Evolutionary conservation across 2,888 invertebrate species (phyloP).

Genomic region (Noctuana brunneofusca): DNA sequence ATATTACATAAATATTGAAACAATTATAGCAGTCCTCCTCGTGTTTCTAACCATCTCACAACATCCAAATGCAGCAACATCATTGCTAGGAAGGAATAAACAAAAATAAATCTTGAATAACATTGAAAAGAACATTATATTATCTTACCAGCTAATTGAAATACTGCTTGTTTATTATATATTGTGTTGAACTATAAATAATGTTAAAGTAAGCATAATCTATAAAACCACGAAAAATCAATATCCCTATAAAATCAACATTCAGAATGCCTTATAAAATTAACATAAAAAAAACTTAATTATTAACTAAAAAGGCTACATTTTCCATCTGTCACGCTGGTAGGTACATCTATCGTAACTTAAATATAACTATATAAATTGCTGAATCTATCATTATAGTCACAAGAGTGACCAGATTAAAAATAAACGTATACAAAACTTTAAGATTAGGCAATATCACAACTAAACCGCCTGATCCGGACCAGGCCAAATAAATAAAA

Average conservation of each 20-base stretch:
- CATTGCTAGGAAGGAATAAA: constrained; percentile 50
- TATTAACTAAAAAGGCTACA: constrained; percentile 54
- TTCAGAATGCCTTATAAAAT: constrained; percentile 53
- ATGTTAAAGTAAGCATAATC: constrained; percentile 53
- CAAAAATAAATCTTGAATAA: constrained; percentile 48
- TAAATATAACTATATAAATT: constrained; percentile 58
- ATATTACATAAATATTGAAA: constrained; percentile 80
- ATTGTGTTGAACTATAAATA: constrained; percentile 64
- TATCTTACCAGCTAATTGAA: constrained; percentile 62
- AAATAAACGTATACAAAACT: constrained; percentile 81
- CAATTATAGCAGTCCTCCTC: constrained; percentile 69
- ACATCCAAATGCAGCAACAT: constrained; percentile 49
- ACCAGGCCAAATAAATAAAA: constrained; percentile 68
- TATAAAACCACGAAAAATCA: constrained; percentile 47
- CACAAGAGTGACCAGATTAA: constrained; percentile 67
- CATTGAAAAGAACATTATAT: constrained; percentile 44
- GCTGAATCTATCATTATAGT: constrained; percentile 74
- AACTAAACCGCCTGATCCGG: constrained; percentile 70
- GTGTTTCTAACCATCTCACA: constrained; percentile 56
- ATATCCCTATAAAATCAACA: constrained; percentile 53
- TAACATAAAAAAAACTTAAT: constrained; percentile 40
- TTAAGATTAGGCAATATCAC: constrained; percentile 80
- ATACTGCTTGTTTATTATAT: constrained; percentile 76
- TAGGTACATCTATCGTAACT: constrained; percentile 52
- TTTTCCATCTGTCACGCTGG: constrained; percentile 53